Conservation (phyloP, 2,888 invertebrate species). For the Heterodera filipjevi region DNA sequence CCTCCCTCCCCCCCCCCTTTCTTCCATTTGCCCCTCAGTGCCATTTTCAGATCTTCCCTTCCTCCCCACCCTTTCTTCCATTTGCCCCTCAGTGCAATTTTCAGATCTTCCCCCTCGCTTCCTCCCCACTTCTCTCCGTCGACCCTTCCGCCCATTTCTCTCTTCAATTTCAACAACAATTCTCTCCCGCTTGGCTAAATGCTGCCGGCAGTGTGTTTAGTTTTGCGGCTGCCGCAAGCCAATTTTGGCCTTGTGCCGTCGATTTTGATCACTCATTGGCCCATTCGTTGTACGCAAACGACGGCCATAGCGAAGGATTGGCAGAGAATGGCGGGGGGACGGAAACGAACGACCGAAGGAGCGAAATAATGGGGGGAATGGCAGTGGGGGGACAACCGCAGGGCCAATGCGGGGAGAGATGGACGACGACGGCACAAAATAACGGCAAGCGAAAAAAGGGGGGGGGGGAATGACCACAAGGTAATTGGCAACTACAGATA, state of each 20-base stretch:
- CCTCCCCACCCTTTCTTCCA: neutral
- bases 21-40: no score
- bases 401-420: neutral
- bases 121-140: neutral
- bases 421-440: neutral
- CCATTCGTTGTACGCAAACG: neutral
- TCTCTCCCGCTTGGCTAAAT: conserved; percentile 6
- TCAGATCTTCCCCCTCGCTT: neutral
- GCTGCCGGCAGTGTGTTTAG: conserved; percentile 1
- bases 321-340: neutral
- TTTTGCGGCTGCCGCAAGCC: neutral
- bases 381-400: neutral
- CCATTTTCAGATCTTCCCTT: no score
- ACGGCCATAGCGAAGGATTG: neutral
- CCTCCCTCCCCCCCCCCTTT: neutral
- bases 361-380: neutral
- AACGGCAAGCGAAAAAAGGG: neutral
- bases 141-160: neutral
- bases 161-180: neutral
- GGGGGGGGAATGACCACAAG: neutral
- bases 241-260: neutral
- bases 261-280: neutral
- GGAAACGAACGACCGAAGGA: neutral
- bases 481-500: neutral
- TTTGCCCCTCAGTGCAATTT: neutral